Evolutionary conservation across 2,113 vertebrate species (phyloP), one percentile per base, ranked within the genome.

Genomic region (Melanerpes aurifrons): DNA sequence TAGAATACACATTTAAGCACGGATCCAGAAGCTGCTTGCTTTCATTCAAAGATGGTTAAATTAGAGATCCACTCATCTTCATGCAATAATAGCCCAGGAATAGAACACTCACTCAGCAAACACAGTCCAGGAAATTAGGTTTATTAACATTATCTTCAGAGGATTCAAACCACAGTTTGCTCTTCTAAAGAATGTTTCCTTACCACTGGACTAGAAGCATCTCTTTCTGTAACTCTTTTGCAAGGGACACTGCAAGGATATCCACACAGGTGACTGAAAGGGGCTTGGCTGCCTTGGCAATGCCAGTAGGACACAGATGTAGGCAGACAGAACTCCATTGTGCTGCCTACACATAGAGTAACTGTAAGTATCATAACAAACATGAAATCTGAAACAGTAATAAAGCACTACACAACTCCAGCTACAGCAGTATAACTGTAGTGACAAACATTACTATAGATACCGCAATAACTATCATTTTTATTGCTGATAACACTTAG

Each of bases 241-340:
- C 40, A 48, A 75, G 47, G 43, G 82, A 18, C 18, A 3, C 26
- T 37, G 19, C n/a, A 45, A 70, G 31, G 45, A 16, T 54, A 24
- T 0, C 0, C 12, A 40, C 32, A 24, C 10, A 2, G 9, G 24
- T 37, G 24, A 22, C 13, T 40, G 54, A 87, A 63, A 82, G 28
- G 21, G 17, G 26, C 58, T 57, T 3, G 1, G 66, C 31, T 74
- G 3, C 47, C 77, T 64, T 53, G 77, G 43, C 56, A 77, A 63
- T 15, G 28, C 28, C 43, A 69, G 0, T 25, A 32, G 43, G 43
- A 45, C 43, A n/a, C 5, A 66, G 13, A 72, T 81, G 47, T 0
- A 77, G 79, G 24, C 2, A 82, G 50, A 56, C 17, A 81, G 63
- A 89, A 82, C 29, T 56, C 5, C 59, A 22, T 31, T 61, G 5